phyloP scores from a whole-genome alignment of 1,140 invertebrate genomes.

The Zaprionus davidi region DNA sequence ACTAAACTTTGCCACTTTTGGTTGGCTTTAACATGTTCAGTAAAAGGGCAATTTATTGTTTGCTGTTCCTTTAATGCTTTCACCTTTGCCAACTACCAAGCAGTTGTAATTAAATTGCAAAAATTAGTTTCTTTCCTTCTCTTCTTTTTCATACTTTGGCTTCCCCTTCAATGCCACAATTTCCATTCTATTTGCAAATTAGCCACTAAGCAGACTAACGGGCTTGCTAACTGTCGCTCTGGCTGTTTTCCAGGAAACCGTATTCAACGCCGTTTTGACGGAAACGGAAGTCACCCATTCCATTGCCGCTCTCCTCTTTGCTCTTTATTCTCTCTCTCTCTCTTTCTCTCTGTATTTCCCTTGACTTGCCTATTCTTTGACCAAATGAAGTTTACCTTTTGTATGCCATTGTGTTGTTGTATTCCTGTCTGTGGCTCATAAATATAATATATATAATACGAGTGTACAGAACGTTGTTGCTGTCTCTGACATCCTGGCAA shows the following conservation, averaged over 20 bases:
- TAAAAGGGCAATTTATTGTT: neutral
- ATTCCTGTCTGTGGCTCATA: constrained; percentile 30
- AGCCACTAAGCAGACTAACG: constrained; percentile 66
- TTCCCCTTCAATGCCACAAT: neutral
- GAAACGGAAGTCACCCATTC: constrained; percentile 46
- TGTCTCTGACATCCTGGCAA: constrained; percentile 35
- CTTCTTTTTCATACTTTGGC: neutral
- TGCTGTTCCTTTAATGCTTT: constrained; percentile 1
- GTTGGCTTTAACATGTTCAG: neutral
- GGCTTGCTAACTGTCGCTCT: constrained; percentile 49
- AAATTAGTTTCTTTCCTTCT: constrained; percentile 17
- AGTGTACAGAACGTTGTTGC: constrained; percentile 13
- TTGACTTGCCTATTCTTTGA: constrained; percentile 25
- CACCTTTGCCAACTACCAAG: constrained; percentile 5
- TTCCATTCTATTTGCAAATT: constrained; percentile 69
- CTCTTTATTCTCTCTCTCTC: neutral
- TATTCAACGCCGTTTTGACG: constrained; percentile 34
- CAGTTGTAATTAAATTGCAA: constrained; percentile 66
- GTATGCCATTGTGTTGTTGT: constrained; percentile 25
- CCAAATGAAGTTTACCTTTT: constrained; percentile 47
- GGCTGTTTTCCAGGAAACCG: constrained; percentile 37
- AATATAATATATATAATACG: constrained; percentile 51
- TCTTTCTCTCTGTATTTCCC: constrained; percentile 6
- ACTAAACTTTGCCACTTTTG: neutral
- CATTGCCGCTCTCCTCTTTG: too few relatives aligned